phyloP scores from a whole-genome alignment of 2,888 invertebrate genomes.

The Apeira syringaria region DNA sequence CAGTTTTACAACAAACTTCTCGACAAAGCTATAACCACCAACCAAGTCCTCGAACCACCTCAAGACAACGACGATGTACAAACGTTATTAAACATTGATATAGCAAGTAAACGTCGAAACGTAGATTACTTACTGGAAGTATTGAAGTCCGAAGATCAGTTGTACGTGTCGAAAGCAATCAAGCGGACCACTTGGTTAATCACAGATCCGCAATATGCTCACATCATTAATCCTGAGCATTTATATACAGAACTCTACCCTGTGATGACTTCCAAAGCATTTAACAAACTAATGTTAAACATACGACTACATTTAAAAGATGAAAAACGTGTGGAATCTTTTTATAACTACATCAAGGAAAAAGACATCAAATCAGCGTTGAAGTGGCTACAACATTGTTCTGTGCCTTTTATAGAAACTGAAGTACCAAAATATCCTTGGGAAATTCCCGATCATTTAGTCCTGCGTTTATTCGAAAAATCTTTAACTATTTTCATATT shows the following conservation, averaged over 20 bases:
- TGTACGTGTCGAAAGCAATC: conserved; percentile 58
- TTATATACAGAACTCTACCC: conserved; percentile 50
- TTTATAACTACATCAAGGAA: conserved; percentile 48
- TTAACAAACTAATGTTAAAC: conserved; percentile 51
- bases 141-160: conserved; percentile 48
- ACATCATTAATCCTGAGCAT: conserved; percentile 59
- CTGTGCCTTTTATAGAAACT: conserved; percentile 45
- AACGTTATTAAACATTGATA: conserved; percentile 52
- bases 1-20: conserved; percentile 29
- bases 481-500: conserved; percentile 44
- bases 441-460: conserved; percentile 34
- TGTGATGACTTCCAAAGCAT: conserved; percentile 54
- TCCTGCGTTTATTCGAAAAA: conserved; percentile 49
- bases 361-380: conserved; percentile 34
- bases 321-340: conserved; percentile 51
- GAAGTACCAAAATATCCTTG: conserved; percentile 23
- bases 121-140: conserved; percentile 44
- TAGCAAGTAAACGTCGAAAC: conserved; percentile 42
- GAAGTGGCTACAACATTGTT: conserved; percentile 60
- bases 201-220: too few relatives aligned
- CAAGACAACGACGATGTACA: conserved; percentile 27
- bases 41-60: conserved; percentile 3
- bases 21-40: conserved; percentile 24
- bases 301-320: conserved; percentile 56
- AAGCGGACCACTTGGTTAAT: conserved; percentile 58